Evolutionary conservation across 2,888 invertebrate genomes (phyloP).

Genomic region (Ametastegia equiseti): DNA sequence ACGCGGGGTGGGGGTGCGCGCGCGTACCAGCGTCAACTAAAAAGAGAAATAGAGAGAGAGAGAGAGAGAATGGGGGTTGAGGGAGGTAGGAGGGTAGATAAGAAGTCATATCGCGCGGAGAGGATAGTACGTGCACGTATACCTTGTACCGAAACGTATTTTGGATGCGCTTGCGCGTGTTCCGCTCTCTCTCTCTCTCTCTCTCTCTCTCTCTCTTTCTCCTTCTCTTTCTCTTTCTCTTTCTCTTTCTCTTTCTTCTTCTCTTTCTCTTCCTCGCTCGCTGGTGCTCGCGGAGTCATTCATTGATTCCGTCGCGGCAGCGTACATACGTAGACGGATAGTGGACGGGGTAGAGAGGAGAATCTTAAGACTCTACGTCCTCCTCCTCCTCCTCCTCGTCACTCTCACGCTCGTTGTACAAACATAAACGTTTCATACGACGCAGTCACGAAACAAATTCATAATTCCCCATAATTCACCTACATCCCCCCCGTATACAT

Average conservation of each 20-base stretch:
- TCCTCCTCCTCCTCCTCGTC: background rate
- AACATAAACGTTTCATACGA: too few relatives aligned
- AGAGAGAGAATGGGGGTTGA: conserved; percentile 48
- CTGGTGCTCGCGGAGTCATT: conserved; percentile 50
- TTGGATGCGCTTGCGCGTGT: background rate
- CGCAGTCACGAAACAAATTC: too few relatives aligned
- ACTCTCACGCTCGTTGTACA: too few relatives aligned
- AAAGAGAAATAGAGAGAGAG: conserved; percentile 44
- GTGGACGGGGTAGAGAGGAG: background rate
- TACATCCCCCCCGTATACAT: too few relatives aligned
- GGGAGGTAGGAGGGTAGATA: conserved; percentile 5
- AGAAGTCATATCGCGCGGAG: conserved; percentile 22
- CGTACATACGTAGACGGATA: conserved; percentile 27
- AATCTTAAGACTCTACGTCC: background rate
- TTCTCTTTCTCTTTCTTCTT: conserved; percentile 22
- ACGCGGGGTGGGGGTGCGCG: conserved; percentile 38
- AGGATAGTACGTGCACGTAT: conserved; percentile 6
- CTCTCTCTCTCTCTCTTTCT: conserved; percentile 28
- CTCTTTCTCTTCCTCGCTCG: conserved; percentile 43
- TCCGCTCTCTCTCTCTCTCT: background rate
- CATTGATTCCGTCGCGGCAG: conserved; percentile 43
- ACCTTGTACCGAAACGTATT: background rate
- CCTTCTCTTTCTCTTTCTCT: conserved; percentile 45
- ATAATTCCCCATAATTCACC: too few relatives aligned
- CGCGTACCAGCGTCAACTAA: conserved; percentile 21